phyloP scores from a whole-genome alignment of 1,140 invertebrate species.

The Periplaneta americana region DNA sequence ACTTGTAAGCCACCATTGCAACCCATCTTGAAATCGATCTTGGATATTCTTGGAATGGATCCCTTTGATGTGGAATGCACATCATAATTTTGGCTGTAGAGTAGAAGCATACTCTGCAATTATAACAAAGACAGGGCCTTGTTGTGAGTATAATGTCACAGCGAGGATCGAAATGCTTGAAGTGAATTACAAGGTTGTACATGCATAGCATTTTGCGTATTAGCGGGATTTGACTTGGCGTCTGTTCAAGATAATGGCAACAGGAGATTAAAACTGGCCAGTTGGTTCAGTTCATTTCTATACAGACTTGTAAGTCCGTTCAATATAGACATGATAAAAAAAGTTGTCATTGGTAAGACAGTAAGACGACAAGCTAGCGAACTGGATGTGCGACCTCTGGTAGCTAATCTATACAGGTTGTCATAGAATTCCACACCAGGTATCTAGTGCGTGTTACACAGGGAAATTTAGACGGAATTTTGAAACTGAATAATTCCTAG shows the following conservation, averaged over 20 bases:
- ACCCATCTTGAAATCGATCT: background rate
- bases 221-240: background rate
- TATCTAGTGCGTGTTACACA: too few species aligned
- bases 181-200: background rate
- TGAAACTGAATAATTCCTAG: too few species aligned
- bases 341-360: too few species aligned
- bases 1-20: background rate
- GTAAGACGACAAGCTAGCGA: too few species aligned
- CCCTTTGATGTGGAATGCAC: background rate
- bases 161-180: too few species aligned
- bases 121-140: background rate
- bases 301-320: background rate
- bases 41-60: background rate
- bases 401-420: too few species aligned
- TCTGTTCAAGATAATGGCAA: background rate
- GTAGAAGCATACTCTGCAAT: background rate
- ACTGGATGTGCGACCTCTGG: too few species aligned
- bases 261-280: background rate
- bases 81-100: background rate
- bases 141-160: background rate
- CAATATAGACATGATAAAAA: background rate
- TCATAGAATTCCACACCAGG: too few species aligned
- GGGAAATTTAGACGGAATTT: too few species aligned
- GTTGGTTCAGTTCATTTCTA: background rate
- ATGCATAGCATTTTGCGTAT: background rate